Evolutionary conservation across 2,113 vertebrate species (phyloP).

Genomic region (Peromyscus maniculatus): DNA sequence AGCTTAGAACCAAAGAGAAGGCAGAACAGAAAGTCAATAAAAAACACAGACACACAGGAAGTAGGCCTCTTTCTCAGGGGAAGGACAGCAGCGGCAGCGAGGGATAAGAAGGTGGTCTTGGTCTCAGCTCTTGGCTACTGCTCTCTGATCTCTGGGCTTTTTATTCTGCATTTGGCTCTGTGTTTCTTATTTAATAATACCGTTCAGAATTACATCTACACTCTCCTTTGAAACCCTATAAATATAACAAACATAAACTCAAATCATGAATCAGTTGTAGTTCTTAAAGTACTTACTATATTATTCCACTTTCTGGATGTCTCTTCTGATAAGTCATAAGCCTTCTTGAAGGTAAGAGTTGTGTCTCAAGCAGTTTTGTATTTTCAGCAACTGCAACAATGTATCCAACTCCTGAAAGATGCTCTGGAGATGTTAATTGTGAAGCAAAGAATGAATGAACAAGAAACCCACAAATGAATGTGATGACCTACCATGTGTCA

Average conservation of each 20-base stretch:
- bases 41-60: too few species aligned
- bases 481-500: neutral
- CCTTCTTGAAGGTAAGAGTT: neutral
- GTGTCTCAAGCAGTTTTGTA: neutral
- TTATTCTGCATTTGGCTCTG: too few species aligned
- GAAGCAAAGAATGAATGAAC: neutral
- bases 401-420: neutral
- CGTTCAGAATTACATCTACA: too few species aligned
- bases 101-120: too few species aligned
- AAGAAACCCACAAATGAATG: neutral
- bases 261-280: neutral
- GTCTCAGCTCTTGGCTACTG: too few species aligned
- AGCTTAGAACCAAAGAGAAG: too few species aligned
- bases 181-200: too few species aligned
- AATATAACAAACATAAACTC: neutral
- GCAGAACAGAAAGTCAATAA: too few species aligned
- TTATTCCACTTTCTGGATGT: neutral
- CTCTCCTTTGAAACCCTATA: neutral
- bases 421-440: neutral
- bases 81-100: too few species aligned
- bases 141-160: too few species aligned
- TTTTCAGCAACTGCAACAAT: neutral
- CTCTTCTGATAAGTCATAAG: neutral
- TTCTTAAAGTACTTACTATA: neutral
- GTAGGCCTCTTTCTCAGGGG: too few species aligned